Evolutionary conservation across 1,140 invertebrate species (phyloP), one percentile per base, ranked within the genome.

Genomic region (Armadillidium nasatum): DNA sequence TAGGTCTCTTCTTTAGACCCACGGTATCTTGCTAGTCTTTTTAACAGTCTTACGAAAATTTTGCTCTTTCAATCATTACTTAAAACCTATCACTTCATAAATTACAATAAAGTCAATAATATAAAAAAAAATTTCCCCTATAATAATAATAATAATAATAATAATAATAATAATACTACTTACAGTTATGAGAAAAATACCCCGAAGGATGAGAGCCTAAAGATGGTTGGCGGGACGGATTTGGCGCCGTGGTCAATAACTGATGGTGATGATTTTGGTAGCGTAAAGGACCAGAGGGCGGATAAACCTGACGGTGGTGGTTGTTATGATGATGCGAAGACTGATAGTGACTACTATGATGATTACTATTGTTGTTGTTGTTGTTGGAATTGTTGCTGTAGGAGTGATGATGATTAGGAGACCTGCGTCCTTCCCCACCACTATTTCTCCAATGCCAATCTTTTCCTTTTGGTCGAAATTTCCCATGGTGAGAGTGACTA

Each of bases 401-500:
- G 73, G 33, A 60, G 73, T 60, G 73, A 60, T n/a, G 78, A 60
- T n/a, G 78, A 69, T 71, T 74, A 54, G 75, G 75, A 50, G 72
- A 75, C 33, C 50, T 71, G 44, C 70, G 43, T 67, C 45, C 68
- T 21, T 22, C 68, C 33, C 33, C 73, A 15, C 74, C 21, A 11
- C 73, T 73, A 69, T 75, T 79, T 70, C 80, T 71, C 88, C 90
- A 91, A 84, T 91, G 89, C 90, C 91, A 91, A 81, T 90, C 89
- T 83, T 91, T 91, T 54, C 90, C 90, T 83, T 91, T 91, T 2
- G 90, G 90, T 80, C 89, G 85, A 84, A 91, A 90, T 83, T 90
- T 90, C 60, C 78, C 82, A 74, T 83, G 84, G 54, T 82, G 79
- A 72, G 45, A 77, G 66, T 45, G 45, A 50, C 68, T 74, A 15